Conservation (phyloP, 2,113 vertebrate species). For the Delphinapterus leucas region DNA sequence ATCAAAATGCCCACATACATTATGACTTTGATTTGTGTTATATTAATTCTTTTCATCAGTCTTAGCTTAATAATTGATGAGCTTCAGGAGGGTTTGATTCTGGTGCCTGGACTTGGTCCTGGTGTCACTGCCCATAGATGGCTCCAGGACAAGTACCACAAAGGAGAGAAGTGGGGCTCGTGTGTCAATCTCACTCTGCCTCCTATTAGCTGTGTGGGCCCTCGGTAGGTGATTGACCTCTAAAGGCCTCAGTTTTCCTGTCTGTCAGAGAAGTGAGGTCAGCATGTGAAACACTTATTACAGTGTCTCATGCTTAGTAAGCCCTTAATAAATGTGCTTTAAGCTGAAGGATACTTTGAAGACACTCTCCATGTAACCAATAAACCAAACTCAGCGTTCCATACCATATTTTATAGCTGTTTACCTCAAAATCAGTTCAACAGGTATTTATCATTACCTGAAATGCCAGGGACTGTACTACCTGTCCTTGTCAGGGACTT, state of each 20-base stretch:
- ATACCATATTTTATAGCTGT: not conserved
- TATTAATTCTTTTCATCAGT: not conserved
- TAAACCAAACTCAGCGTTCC: not conserved
- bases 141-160: not conserved
- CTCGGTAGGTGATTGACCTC: accelerated
- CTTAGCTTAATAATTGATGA: not conserved
- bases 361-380: not conserved
- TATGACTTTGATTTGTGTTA: not conserved
- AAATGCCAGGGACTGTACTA: not conserved
- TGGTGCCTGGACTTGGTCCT: not conserved
- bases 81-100: not conserved
- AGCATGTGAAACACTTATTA: not conserved
- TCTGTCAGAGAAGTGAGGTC: not conserved
- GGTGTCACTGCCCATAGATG: accelerated
- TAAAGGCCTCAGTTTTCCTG: not conserved
- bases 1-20: not conserved
- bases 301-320: not conserved
- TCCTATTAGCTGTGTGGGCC: not conserved
- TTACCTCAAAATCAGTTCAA: not conserved
- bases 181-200: not conserved
- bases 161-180: not conserved
- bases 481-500: not conserved
- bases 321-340: not conserved
- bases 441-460: not conserved
- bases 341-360: not conserved